Base-by-base conservation (phyloP, 2,797 vertebrate species). In the Decapterus maruadsi region DNA sequence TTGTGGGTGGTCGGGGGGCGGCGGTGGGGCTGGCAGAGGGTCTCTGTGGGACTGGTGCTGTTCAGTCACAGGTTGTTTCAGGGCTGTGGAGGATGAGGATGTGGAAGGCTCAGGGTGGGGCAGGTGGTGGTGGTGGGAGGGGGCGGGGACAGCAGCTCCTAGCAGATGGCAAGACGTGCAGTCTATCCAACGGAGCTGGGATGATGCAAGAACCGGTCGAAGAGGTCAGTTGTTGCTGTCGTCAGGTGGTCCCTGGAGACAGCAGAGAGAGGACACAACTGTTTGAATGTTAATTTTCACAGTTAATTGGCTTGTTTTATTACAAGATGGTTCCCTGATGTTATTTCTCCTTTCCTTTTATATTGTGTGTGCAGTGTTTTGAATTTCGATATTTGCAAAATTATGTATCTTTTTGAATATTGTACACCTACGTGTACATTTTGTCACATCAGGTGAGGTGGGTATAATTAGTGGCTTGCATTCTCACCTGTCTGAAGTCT, bases 221-320 rank as follows among this genome's bases (percentile, higher is more conserved):
- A 72, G 66, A 56, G 26, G 54, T 57, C 68, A 55, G 83, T 46
- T 13, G 76, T 43, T 16, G 68, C 38, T 4, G 63, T 79, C 14
- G 53, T 93, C 92, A 92, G 85, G 84, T 90, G 86, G 78, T 88
- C 60, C 87, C 93, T 93, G 80, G 12, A 64, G 26, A 75, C 8
- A 51, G 36, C 16, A 69, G 43, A 75, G 20, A 55, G 3, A 62
- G 14, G 45, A 10, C 34, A 36, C 34, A 36, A 36, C 34, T 36
- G 8, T 36, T 36, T 7, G 11, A 42, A 42, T 42, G 12, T 42
- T 4, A 42, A 42, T 42, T 3, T 42, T 12, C 40, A 42, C 40
- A 42, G 3, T 42, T 42, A 42, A 12, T 12, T 42, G 34, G 34
- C 7, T 36, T 6, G 8, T 36, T 36, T 36, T 36, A 8, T 26